Conservation (phyloP, 2,113 vertebrate genomes). For the Pelobates fuscus region DNA sequence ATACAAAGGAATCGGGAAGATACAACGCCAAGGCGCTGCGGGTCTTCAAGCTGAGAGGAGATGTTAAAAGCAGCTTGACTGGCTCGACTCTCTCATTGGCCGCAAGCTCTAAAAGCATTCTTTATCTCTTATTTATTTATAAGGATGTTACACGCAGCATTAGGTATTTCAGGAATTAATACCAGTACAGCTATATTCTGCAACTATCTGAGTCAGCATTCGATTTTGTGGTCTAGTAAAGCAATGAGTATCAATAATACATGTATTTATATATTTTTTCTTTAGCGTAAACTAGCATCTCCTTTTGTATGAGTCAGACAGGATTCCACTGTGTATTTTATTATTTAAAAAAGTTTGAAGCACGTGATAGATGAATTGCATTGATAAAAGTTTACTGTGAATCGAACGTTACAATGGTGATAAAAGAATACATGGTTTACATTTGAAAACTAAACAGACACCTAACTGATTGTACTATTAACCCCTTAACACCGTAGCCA, state of each 20-base stretch:
- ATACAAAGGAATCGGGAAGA: slow-evolving; percentile 52
- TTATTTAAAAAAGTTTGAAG: slow-evolving; percentile 51
- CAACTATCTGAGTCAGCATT: slow-evolving; percentile 41
- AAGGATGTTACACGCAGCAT: slow-evolving; percentile 9
- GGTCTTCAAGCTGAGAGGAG: background rate
- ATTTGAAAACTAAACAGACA: no score
- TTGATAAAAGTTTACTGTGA: slow-evolving; percentile 8
- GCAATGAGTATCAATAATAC: slow-evolving; percentile 32
- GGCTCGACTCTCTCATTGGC: slow-evolving; percentile 1
- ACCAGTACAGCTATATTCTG: slow-evolving; percentile 19
- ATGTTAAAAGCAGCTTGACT: slow-evolving; percentile 22
- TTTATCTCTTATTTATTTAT: slow-evolving; percentile 10
- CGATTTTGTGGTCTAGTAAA: slow-evolving; percentile 47
- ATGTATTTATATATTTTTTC: slow-evolving; percentile 2
- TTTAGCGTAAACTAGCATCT: slow-evolving; percentile 31
- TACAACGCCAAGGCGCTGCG: background rate
- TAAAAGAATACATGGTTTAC: no score
- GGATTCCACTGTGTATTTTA: slow-evolving; percentile 39
- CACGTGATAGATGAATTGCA: slow-evolving; percentile 11
- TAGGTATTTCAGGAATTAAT: slow-evolving; percentile 23
- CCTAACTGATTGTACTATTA: no score
- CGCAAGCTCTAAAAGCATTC: slow-evolving; percentile 31
- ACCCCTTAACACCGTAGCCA: no score
- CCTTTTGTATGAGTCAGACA: slow-evolving; percentile 46
- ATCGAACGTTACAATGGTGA: background rate